phyloP scores from a whole-genome alignment of 64 coral and sea anemone species.

The Astreopora myriophthalma region DNA sequence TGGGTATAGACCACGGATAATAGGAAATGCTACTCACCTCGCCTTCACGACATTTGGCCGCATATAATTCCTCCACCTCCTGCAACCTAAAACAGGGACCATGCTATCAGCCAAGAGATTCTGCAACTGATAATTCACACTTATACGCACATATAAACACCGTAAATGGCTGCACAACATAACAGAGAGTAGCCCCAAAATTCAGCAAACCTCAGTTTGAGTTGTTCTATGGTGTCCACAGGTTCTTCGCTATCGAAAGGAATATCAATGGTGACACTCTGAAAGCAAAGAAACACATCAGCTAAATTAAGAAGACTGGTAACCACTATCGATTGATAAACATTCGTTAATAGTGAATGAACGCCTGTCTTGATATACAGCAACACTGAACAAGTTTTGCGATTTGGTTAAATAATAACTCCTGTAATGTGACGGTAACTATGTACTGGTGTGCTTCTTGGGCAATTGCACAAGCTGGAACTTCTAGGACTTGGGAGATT shows the following conservation, averaged over 20 bases:
- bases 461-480: too few relatives aligned
- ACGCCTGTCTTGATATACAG: too few relatives aligned
- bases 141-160: background rate
- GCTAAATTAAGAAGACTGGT: background rate
- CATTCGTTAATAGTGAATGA: too few relatives aligned
- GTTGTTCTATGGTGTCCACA: slow-evolving; percentile 2
- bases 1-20: background rate
- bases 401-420: too few relatives aligned
- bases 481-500: too few relatives aligned
- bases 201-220: background rate
- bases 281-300: background rate
- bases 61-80: slow-evolving; percentile 37
- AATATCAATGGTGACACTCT: slow-evolving; percentile 28
- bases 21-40: background rate
- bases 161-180: background rate
- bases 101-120: background rate
- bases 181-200: background rate
- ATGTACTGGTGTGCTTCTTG: too few relatives aligned
- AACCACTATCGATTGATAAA: too few relatives aligned
- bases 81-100: background rate
- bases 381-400: too few relatives aligned
- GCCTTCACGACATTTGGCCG: slow-evolving; percentile 25
- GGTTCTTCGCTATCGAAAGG: background rate
- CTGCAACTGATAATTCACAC: background rate
- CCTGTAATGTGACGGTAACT: too few relatives aligned